Conservation (phyloP, 2,113 vertebrate genomes). For the Tautogolabrus adspersus region DNA sequence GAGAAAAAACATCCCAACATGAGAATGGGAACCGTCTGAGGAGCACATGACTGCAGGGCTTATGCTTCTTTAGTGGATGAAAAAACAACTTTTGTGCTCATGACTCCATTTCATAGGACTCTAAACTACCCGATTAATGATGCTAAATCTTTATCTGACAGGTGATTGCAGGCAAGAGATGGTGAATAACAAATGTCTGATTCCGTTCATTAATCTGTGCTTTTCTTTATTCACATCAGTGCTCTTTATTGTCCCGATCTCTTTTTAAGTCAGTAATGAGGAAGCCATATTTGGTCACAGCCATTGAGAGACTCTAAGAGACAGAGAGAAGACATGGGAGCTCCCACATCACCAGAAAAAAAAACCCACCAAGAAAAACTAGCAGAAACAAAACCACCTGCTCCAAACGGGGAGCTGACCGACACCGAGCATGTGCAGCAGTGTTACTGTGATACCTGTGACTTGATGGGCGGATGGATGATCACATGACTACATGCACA, state of each 20-base stretch:
- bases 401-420: slow-evolving; percentile 25
- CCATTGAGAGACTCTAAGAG: not conserved
- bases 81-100: too few species aligned
- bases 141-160: not conserved
- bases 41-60: too few species aligned
- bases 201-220: too few species aligned
- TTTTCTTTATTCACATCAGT: not conserved
- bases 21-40: too few species aligned
- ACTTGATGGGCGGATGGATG: slow-evolving; percentile 80
- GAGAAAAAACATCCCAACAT: too few species aligned
- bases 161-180: too few species aligned
- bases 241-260: too few species aligned
- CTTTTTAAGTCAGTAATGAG: not conserved
- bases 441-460: slow-evolving; percentile 71
- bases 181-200: too few species aligned
- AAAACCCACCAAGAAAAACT: slow-evolving; percentile 31
- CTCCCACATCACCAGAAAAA: slow-evolving; percentile 44
- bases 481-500: slow-evolving; percentile 81
- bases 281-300: slow-evolving; percentile 44
- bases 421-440: slow-evolving; percentile 40
- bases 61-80: too few species aligned
- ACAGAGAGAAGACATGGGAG: slow-evolving; percentile 26
- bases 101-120: too few species aligned
- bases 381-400: slow-evolving; percentile 33
- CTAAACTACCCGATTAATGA: not conserved